Evolutionary conservation across 2,888 invertebrate genomes (phyloP).

Genomic region (Cephus pulcher): DNA sequence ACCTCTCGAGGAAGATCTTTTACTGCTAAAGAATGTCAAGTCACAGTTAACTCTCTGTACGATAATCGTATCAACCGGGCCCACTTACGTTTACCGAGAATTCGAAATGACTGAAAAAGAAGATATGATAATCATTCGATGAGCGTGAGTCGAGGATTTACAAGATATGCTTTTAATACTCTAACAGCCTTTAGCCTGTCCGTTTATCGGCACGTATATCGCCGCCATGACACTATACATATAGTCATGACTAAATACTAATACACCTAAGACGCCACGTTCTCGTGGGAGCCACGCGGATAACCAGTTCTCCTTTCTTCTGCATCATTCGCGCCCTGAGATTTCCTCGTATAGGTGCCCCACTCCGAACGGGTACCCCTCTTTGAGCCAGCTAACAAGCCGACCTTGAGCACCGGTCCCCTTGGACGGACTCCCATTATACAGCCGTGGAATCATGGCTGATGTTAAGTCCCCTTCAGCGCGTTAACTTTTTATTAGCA

Average conservation of each 20-base stretch:
- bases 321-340: conserved; percentile 13
- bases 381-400: conserved; percentile 52
- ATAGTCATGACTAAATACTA: not conserved
- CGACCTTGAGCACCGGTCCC: conserved; percentile 54
- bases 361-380: conserved; percentile 15
- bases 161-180: conserved; percentile 21
- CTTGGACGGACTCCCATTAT: conserved; percentile 22
- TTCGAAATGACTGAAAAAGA: not conserved
- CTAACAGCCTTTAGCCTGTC: conserved; percentile 39
- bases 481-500: not conserved
- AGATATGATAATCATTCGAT: not conserved
- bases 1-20: not conserved
- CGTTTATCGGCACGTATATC: conserved; percentile 35
- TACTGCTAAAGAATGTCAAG: not conserved
- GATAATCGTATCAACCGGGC: not conserved
- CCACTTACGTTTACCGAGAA: not conserved
- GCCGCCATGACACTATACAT: conserved; percentile 17
- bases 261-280: conserved; percentile 20
- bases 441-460: conserved; percentile 46
- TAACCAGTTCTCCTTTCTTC: conserved; percentile 39
- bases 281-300: conserved; percentile 35
- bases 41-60: not conserved
- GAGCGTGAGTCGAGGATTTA: not conserved
- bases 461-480: conserved; percentile 46
- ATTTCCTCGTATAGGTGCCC: conserved; percentile 9